Evolutionary conservation across 2,888 invertebrate species (phyloP), one percentile per base, ranked within the genome.

Genomic region (Oxytorus armatus): DNA sequence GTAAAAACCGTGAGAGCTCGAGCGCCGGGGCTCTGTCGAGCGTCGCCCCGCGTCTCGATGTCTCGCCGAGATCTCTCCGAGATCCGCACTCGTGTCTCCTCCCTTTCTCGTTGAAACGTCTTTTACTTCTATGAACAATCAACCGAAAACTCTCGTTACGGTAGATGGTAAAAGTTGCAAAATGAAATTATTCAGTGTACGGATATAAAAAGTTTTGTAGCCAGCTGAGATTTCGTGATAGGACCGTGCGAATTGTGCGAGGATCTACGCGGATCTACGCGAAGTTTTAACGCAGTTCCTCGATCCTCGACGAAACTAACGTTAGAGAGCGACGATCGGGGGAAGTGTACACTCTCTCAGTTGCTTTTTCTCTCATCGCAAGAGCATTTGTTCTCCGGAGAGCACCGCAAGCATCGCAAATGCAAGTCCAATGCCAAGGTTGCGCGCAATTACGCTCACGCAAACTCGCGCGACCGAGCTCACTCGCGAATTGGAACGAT

Each of bases 371-470:
- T 29, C 36, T 42, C 44, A 44, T 59, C 61, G 72, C 61, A 36
- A 70, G 49, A 53, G 36, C 16, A 29, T 23, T 79, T 80, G n/a
- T 66, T 44, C 53, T 55, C 14, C 44, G 10, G 39, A 65, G 61
- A 77, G 33, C 44, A 77, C 47, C 55, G 63, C 42, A 74, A 42
- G 29, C 55, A 51, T 25, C 76, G 39, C 39, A 61, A 59, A 39
- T 39, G 29, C 61, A 29, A 79, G 72, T 75, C 80, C 85, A 85
- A 79, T 82, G 83, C 81, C 85, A 84, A 84, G 81, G 84, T 78
- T 77, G 65, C 47, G 63, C 44, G 66, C 79, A 82, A 83, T 83
- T 82, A 84, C 59, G 77, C 77, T 82, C 81, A 81, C 79, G 82
- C 81, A 79, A 80, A 44, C 44, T 59, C 63, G 49, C 42, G 63